phyloP scores from a whole-genome alignment of 1,140 invertebrate species.

The Phocides pigmalion region DNA sequence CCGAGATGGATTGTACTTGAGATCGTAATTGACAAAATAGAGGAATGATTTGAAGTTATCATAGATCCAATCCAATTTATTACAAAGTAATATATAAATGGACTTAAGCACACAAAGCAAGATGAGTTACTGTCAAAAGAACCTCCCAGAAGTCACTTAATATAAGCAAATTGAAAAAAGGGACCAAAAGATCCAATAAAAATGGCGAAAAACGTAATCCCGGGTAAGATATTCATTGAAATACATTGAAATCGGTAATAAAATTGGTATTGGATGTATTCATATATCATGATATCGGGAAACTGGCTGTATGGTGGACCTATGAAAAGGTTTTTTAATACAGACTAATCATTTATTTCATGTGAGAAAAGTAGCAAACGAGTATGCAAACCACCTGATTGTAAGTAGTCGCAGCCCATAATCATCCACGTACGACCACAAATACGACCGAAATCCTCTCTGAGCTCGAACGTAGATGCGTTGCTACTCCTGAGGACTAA shows the following conservation, averaged over 20 bases:
- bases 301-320: background rate
- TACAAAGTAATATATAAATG: background rate
- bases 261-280: slow-evolving; percentile 30
- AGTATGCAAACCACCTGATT: too few species aligned
- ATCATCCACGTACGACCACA: too few species aligned
- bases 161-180: slow-evolving; percentile 35
- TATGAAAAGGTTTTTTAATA: background rate
- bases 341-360: too few species aligned
- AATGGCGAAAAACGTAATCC: slow-evolving; percentile 32
- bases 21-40: too few species aligned
- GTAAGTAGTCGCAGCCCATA: too few species aligned
- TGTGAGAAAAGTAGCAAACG: too few species aligned
- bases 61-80: too few species aligned
- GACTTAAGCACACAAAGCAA: slow-evolving; percentile 12
- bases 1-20: too few species aligned
- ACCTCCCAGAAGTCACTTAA: slow-evolving; percentile 20
- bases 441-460: too few species aligned
- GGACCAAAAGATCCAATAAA: slow-evolving; percentile 27
- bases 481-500: too few species aligned
- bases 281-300: slow-evolving; percentile 24
- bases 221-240: slow-evolving; percentile 33
- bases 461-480: too few species aligned
- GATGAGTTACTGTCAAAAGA: slow-evolving; percentile 6
- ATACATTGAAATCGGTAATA: slow-evolving; percentile 35
- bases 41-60: too few species aligned